Evolutionary conservation across 2,888 invertebrate species (phyloP), one percentile per base, ranked within the genome.

Genomic region (Cryptops parisi): DNA sequence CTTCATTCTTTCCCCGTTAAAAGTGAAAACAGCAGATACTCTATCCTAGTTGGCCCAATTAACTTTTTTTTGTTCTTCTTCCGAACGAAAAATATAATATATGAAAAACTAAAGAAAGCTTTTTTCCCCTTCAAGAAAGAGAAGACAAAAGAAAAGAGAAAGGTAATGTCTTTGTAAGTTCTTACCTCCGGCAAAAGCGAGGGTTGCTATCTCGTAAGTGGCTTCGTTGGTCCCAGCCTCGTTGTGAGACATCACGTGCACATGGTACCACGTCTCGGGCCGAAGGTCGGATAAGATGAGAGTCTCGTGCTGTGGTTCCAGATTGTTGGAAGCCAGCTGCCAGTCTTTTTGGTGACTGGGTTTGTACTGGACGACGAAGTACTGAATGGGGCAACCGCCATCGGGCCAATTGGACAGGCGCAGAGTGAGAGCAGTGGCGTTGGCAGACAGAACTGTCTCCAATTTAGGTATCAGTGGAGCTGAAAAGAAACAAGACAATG

Each of bases 261-360:
- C 22, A 15, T 43, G 26, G 33, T 52, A 52, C 52, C 52, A 52
- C 4, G 52, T 45, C 39, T 52, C 45, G 1, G 52, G 45, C 23
- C 45, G 25, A 24, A 52, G 44, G 33, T 52, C 52, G 26, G 44
- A 24, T 23, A 52, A 21, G 44, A 33, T 27, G 26, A 52, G 25
- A 6, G 43, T 44, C n/a, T 52, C 52, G 52, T 52, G 52, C 44
- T 52, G 52, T 4, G 52, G 52, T 2, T 44, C 44, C 52, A 52
- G 44, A 23, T 52, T 52, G 27, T 52, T 52, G 19, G 52, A 52
- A 27, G 45, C 44, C 12, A 52, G 45, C 21, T 23, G n/a, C 52
- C 52, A 52, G 12, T 52, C 44, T 21, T 27, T 25, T 22, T 52
- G 44, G 15, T 45, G 26, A 21, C 52, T n/a, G 21, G 23, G 23